Evolutionary conservation across 2,888 invertebrate species (phyloP), one percentile per base, ranked within the genome.

Genomic region (Nymphalis urticae): DNA sequence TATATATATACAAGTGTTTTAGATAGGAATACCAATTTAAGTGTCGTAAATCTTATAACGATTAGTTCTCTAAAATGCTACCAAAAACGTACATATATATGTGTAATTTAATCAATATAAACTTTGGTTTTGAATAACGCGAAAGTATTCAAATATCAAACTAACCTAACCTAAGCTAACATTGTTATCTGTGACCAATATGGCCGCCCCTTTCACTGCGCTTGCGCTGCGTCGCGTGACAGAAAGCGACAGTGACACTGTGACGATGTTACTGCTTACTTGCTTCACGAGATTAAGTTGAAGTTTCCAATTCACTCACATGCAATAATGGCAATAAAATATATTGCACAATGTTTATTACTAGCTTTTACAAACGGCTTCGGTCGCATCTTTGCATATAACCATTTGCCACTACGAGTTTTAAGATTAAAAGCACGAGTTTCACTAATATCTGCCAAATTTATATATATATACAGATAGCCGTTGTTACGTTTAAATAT

Each of bases 171-270:
- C 54, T 54, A 65, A 58, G 67, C 54, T 51, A 50, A 58, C 36
- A n/a, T 36, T 61, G 21, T 58, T 69, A 68, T 72, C 70, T 66
- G 70, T 70, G 72, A 68, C 72, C 66, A 71, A 66, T 63, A 68
- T 70, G 71, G 56, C 56, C 56, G 71, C 61, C 65, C 72, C 80
- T 80, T 80, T 80, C 80, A 79, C 80, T 73, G 48, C 47, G 48
- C 47, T 27, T 32, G 67, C 75, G 71, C 62, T 68, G 63, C 71
- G 59, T 76, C 76, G 77, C 79, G 78, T 76, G 79, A 79, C 80
- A 76, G 79, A 79, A 79, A 77, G 79, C 70, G 76, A 80, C 76
- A 80, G 79, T 77, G 72, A 42, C 58, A 73, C 64, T 68, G 73
- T 73, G 70, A 67, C 72, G 73, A 68, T 59, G 62, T 66, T 59